Conservation (phyloP, 2,797 vertebrate genomes). For the Saxicola maurus region DNA sequence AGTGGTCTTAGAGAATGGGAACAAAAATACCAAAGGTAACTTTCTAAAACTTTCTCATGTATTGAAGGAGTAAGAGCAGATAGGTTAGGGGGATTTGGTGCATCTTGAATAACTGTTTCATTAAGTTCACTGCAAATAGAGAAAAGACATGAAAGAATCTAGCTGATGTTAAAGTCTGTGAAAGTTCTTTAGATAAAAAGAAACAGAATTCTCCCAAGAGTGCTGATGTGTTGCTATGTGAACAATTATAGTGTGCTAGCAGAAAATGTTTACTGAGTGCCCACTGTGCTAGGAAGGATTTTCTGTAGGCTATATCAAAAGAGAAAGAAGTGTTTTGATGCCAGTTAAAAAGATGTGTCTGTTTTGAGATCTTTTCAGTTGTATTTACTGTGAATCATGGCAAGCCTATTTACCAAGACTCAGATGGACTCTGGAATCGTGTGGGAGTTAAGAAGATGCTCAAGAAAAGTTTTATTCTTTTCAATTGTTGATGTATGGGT, state of each 20-base stretch:
- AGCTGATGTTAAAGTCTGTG: constrained; percentile 45
- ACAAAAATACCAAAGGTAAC: constrained; percentile 49
- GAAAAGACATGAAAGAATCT: constrained; percentile 25
- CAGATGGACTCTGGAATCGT: neutral
- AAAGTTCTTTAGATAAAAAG: constrained; percentile 41
- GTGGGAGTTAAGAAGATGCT: neutral
- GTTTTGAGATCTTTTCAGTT: neutral
- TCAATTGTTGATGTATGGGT: neutral
- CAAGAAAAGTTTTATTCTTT: neutral
- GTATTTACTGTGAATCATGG: neutral
- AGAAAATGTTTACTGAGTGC: constrained; percentile 17
- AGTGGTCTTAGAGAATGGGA: neutral
- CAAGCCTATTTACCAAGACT: neutral
- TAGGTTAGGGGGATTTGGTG: neutral
- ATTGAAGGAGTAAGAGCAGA: constrained; percentile 6
- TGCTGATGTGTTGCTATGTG: constrained; percentile 56
- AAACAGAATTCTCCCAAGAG: constrained; percentile 43
- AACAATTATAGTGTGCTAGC: constrained; percentile 32
- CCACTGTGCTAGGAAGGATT: neutral
- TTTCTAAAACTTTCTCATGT: constrained; percentile 53
- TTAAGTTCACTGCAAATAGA: constrained; percentile 40
- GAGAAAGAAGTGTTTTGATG: constrained; percentile 52
- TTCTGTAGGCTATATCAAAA: constrained; percentile 33
- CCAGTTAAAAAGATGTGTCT: constrained; percentile 33
- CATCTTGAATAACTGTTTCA: constrained; percentile 41